Evolutionary conservation across 2,888 invertebrate species (phyloP), one percentile per base, ranked within the genome.

Genomic region (Macrophya annulata): DNA sequence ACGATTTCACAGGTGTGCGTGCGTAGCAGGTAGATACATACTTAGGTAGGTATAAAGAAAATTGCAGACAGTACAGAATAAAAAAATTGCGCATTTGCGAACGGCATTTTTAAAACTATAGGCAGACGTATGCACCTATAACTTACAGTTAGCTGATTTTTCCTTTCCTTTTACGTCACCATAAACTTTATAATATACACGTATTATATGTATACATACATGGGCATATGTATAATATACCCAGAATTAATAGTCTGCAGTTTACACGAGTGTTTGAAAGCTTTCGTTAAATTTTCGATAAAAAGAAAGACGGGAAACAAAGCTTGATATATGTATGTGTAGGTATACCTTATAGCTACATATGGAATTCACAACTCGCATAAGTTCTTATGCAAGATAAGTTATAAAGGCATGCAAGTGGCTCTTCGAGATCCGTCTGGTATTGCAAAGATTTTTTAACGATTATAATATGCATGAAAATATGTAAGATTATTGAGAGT

Each of bases 221-320:
- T 62, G 2, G 21, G 12, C 12, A 21, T 21, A 21, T 25, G 12
- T 62, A 48, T 48, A 48, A 12, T 37, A 6, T 37, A 48, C 25
- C 21, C 31, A n/a, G 31, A 17, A 21, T 51, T 37, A 77, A 31
- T 15, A 37, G 55, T 48, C n/a, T 3, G 31, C 17, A 10, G 1
- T 10, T n/a, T n/a, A 51, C 3, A 31, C 59, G 37, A 81, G 79
- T 81, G 62, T 59, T 81, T 81, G 79, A 81, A 81, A 81, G 79
- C 25, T 21, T 81, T 43, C 25, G 59, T 25, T 4, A 68, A 68
- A 68, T 10, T 68, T 0, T 37, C 9, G 6, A 72, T 65, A 81
- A 81, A 59, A 40, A 40, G 43, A 37, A 37, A 77, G 21, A 77
- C 37, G 59, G 9, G 62, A 6, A 59, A 62, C 21, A 79, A 62